A percentile compares a stretch with the other conserved stretches of the same genome.
Evolutionary conservation across 2,113 vertebrate species (phyloP).

Genomic region (Gymnocephalus cernua): DNA sequence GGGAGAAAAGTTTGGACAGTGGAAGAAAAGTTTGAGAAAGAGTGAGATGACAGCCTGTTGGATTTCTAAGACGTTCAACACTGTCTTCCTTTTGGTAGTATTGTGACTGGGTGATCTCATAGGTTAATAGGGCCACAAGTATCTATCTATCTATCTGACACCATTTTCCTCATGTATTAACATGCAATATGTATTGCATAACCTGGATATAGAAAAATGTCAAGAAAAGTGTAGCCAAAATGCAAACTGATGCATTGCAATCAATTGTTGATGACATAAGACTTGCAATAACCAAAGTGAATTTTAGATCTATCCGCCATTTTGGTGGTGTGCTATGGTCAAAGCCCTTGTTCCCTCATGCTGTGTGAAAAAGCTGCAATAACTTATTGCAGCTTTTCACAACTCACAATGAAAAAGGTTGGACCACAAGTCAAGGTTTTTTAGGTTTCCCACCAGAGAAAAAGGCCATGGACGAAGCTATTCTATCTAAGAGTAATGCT

Average conservation of each 20-base stretch:
- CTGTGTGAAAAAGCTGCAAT: too few species aligned
- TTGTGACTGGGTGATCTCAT: slow-evolving; percentile 13
- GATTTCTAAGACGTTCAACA: slow-evolving; percentile 48
- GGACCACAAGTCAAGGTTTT: too few species aligned
- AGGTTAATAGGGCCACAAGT: slow-evolving; percentile 15
- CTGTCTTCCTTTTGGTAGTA: slow-evolving; percentile 8
- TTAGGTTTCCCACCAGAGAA: too few species aligned
- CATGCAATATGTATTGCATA: not conserved
- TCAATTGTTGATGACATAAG: too few species aligned
- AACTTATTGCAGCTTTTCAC: too few species aligned
- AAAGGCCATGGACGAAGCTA: too few species aligned
- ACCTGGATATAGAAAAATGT: not conserved
- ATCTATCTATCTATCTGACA: slow-evolving; percentile 4
- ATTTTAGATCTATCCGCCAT: too few species aligned
- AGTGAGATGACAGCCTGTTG: slow-evolving; percentile 21
- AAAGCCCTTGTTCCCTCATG: too few species aligned
- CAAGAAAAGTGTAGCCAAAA: not conserved
- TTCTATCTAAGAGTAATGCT: not conserved
- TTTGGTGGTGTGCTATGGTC: too few species aligned
- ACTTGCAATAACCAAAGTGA: too few species aligned
- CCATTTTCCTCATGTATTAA: not conserved
- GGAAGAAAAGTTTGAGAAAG: slow-evolving; percentile 40
- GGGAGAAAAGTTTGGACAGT: not conserved
- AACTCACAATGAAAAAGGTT: too few species aligned
- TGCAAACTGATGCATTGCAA: too few species aligned